A percentile compares a stretch with the other conserved stretches of the same genome.
phyloP scores from a whole-genome alignment of 2,797 vertebrate genomes.

The Rhodeus uyekii region DNA sequence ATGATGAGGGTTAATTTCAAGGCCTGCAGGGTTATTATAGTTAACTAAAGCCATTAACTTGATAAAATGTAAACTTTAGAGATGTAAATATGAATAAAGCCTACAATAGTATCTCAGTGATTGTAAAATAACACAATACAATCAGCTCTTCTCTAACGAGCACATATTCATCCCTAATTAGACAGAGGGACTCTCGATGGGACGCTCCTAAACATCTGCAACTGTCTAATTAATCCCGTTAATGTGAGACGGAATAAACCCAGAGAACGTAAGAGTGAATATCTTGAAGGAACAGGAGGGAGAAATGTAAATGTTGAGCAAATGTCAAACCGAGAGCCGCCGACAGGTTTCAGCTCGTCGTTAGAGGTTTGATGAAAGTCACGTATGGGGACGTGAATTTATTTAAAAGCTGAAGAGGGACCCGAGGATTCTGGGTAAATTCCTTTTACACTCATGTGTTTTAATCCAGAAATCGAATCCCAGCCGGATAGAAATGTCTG shows the following conservation, averaged over 20 bases:
- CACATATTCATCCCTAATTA: constrained; percentile 28
- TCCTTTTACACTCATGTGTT: background rate
- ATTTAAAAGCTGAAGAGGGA: background rate
- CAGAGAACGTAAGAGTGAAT: constrained; percentile 5
- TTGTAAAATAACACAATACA: background rate
- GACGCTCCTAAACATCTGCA: constrained; percentile 27
- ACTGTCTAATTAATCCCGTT: constrained; percentile 27
- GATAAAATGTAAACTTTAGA: no score
- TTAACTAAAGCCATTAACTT: background rate
- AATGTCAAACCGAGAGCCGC: constrained; percentile 1
- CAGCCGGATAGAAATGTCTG: background rate
- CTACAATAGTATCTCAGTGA: background rate
- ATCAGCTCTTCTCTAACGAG: constrained; percentile 24
- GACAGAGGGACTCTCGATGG: background rate
- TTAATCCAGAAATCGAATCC: background rate
- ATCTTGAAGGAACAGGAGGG: background rate
- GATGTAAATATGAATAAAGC: no score
- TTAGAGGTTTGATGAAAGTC: constrained; percentile 9
- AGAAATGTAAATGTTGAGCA: constrained; percentile 1
- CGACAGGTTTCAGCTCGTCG: constrained; percentile 5
- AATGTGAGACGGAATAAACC: constrained; percentile 21
- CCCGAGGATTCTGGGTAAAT: background rate
- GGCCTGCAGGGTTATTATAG: no score
- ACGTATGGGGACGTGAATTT: constrained; percentile 9
- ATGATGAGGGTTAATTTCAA: no score